Base-by-base conservation (phyloP, 2,797 vertebrate species). In the Chiroxiphia lanceolata region DNA sequence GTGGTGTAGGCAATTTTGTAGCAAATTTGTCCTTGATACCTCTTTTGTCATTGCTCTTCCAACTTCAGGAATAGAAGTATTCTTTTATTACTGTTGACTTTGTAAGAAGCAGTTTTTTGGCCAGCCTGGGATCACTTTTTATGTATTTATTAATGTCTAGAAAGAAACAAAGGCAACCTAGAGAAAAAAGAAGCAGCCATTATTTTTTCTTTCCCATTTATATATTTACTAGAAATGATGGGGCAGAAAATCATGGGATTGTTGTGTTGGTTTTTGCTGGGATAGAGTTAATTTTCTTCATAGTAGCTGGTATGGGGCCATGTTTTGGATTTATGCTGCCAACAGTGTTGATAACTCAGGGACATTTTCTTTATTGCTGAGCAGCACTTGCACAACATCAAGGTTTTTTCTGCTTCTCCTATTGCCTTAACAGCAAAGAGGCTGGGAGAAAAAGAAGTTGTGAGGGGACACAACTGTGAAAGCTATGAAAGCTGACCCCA, bases 401-500 rank as follows among this genome's bases (percentile, higher is more conserved):
- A 67, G 78, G 65, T 3, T 21, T 67, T 71, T 71, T 83, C 26
- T 87, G 6, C 47, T 83, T 42, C 45, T 82, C 51, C 47, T n/a
- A 15, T 10, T 3, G 8, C 34, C 34, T 47, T 70, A 59, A 34
- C 60, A 77, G 14, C 45, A 60, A 77, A 16, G 26, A 65, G 17
- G 8, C 7, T 63, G 13, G 8, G 12, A 1, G 1, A 3, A 5
- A n/a, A 71, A 74, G 40, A 31, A n/a, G 16, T 3, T 65, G 5
- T 33, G 36, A n/a, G 15, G 14, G 11, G 8, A 34, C 19, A 34
- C 21, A 15, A 25, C 18, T 40, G 27, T n/a, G 29, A 75, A 63
- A 15, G n/a, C 15, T 34, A 23, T n/a, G n/a, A 81, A 69, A 64
- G 6, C n/a, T 71, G 40, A 36, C 27, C 19, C 31, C 16, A n/a